Percentiles rank a stretch among this genome's conserved stretches.
phyloP scores from a whole-genome alignment of 2,113 vertebrate species.

The Dasyornis broadbenti region DNA sequence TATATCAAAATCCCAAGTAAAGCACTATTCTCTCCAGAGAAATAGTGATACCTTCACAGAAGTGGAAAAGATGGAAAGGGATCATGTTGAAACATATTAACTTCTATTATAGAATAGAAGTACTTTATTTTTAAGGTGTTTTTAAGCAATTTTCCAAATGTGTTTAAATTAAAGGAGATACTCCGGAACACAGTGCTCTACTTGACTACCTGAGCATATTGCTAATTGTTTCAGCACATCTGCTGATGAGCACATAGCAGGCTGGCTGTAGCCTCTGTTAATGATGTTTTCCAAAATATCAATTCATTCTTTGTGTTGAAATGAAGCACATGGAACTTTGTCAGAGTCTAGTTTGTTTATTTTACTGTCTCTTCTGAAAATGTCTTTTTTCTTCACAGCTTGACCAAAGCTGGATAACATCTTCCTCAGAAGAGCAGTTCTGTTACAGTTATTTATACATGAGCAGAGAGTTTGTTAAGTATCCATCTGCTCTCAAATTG shows the following conservation, averaged over 20 bases:
- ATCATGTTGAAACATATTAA: background rate
- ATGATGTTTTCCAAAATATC: background rate
- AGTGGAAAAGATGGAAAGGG: background rate
- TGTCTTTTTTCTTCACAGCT: background rate
- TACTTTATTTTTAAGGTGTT: background rate
- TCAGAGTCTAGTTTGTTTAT: background rate
- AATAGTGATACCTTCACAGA: background rate
- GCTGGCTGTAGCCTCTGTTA: background rate
- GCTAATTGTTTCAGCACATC: slow-evolving; percentile 25
- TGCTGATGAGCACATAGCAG: background rate
- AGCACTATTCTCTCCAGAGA: background rate
- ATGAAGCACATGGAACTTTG: background rate
- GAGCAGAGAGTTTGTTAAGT: background rate
- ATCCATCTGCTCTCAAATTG: background rate
- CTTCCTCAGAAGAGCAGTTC: background rate
- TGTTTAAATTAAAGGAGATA: background rate
- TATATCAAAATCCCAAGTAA: background rate
- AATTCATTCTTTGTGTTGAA: background rate
- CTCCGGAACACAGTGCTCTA: background rate
- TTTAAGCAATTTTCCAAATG: background rate
- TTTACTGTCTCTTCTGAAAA: slow-evolving; percentile 9
- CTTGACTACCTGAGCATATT: background rate
- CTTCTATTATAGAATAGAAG: background rate
- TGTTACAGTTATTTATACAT: background rate
- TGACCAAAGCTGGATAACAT: background rate